Conservation (phyloP, 2,888 invertebrate species). For the Pammene fasciana region DNA sequence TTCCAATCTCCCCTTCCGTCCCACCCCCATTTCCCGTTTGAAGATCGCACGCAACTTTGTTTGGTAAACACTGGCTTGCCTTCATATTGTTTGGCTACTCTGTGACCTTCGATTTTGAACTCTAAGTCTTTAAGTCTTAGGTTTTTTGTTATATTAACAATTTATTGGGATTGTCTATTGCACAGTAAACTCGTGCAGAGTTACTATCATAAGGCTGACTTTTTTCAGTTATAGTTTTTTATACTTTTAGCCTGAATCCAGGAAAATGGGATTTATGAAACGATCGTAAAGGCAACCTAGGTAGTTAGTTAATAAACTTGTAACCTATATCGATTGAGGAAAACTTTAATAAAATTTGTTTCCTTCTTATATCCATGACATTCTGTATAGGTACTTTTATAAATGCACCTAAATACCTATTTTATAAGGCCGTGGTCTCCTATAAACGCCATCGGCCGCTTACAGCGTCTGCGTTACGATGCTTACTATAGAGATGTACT, state of each 20-base stretch:
- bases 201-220: background rate
- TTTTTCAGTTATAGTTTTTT: background rate
- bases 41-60: slow-evolving; percentile 40
- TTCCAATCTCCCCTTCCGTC: slow-evolving; percentile 18
- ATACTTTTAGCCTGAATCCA: background rate
- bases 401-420: background rate
- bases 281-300: background rate
- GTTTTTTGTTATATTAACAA: background rate
- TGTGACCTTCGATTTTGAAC: slow-evolving; percentile 1
- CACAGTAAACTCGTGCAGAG: background rate
- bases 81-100: slow-evolving; percentile 19
- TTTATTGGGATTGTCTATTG: background rate
- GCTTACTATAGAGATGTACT: too few species aligned
- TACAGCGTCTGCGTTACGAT: too few species aligned
- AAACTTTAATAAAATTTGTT: background rate
- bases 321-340: background rate
- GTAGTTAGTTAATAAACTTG: background rate
- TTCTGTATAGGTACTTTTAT: background rate
- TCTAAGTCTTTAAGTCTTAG: background rate
- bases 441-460: too few species aligned
- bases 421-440: too few species aligned
- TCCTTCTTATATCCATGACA: background rate
- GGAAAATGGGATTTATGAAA: slow-evolving; percentile 3
- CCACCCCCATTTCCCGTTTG: slow-evolving; percentile 27
- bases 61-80: slow-evolving; percentile 32